Evolutionary conservation across 2,888 invertebrate species (phyloP), one percentile per base, ranked within the genome.

Genomic region (Drosophila siamana): DNA sequence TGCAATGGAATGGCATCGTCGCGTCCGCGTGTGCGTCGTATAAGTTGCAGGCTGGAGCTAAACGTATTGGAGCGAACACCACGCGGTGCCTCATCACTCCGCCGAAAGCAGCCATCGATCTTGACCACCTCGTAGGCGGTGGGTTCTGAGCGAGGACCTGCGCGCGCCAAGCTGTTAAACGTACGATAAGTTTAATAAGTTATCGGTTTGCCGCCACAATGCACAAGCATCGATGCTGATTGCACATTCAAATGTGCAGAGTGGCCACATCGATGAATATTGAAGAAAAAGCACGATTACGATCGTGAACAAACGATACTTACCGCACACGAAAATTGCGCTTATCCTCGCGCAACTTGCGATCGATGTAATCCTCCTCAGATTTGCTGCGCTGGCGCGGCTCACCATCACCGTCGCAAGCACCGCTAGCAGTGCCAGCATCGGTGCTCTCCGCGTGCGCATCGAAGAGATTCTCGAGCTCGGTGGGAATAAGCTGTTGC

Each of bases 121-220:
- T 94, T 94, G 51, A 96, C 95, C 50, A 94, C 92, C 89, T 96
- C 96, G 93, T 95, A 96, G 60, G 95, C 93, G 1, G 95, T 94
- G 30, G 95, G 94, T 78, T 96, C 96, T 19, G 95, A 94, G 43
- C 96, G 94, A 1, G 96, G 95, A 41, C 95, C 95, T 5, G 95
- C 95, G 82, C 95, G 93, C 88, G 94, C 94, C 68, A 95, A 91
- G 62, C 93, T 92, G 11, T 15, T 4, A 1, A 16, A 36, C 44
- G 13, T 13, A 22, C 44, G 44, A 38, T 56, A 38, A 26, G 26
- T 52, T 33, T 33, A 33, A 11, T 5, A n/a, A 33, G 11, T n/a
- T 33, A 33, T 33, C 33, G 33, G 11, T 33, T 4, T 5, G n/a
- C 33, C 33, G 5, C 33, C 33, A 33, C n/a, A 33, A n/a, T 33